A percentile compares a stretch with the other conserved stretches of the same genome.
Conservation (phyloP, 2,888 invertebrate genomes). For the Rhagonycha fulva region DNA sequence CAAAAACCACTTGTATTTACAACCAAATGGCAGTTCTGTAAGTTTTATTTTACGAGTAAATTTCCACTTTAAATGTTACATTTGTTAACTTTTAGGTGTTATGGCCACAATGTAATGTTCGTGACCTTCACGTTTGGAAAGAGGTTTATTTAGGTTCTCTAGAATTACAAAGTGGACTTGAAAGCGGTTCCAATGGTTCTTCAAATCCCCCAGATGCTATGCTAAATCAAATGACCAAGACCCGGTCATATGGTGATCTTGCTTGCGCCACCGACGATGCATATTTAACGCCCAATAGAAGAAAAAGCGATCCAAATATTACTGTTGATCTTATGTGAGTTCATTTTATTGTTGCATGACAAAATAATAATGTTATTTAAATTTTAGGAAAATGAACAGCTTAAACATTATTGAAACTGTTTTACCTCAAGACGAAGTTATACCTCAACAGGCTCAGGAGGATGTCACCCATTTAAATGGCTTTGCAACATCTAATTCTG, state of each 20-base stretch:
- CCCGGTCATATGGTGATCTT: conserved; percentile 85
- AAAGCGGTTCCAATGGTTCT: conserved; percentile 43
- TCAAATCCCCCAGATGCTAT: conserved; percentile 56
- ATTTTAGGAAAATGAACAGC: conserved; percentile 35
- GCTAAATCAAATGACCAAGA: conserved; percentile 68
- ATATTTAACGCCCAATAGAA: conserved; percentile 61
- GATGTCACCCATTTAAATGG: conserved; percentile 9
- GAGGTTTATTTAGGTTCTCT: conserved; percentile 76
- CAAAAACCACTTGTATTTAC: conserved; percentile 82
- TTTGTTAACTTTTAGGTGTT: conserved; percentile 64
- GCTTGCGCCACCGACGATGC: conserved; percentile 65
- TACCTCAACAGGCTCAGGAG: conserved; percentile 12
- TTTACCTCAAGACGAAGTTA: conserved; percentile 23
- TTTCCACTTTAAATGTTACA: background rate
- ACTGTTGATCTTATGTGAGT: conserved; percentile 72
- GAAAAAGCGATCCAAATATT: conserved; percentile 86
- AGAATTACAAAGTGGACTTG: conserved; percentile 45
- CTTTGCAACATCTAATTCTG: conserved; percentile 5
- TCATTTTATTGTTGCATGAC: background rate
- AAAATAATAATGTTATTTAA: background rate
- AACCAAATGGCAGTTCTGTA: conserved; percentile 56
- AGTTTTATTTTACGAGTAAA: conserved; percentile 27
- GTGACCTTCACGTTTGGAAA: conserved; percentile 83
- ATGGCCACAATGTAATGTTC: conserved; percentile 84
- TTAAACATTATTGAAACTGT: conserved; percentile 30